Conservation (phyloP, 2,113 vertebrate species). For the Prochilodus magdalenae region DNA sequence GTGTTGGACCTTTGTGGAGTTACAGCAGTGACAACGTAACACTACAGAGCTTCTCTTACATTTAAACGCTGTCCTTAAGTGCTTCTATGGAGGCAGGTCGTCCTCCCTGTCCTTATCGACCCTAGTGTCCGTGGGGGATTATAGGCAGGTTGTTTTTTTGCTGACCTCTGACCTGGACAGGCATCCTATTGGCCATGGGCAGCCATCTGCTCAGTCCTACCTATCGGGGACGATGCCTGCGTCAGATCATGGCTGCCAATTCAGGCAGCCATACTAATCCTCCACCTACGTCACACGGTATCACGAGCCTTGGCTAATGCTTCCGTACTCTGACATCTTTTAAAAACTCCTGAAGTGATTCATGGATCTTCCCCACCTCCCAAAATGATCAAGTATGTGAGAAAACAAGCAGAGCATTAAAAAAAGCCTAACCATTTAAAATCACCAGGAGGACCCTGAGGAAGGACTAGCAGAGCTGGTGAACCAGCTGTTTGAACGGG, state of each 20-base stretch:
- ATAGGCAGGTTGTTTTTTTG: constrained; percentile 13
- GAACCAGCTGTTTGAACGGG: no score
- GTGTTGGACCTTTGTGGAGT: no score
- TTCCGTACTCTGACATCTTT: no score
- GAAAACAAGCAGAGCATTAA: no score
- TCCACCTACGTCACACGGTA: constrained; percentile 1
- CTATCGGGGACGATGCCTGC: constrained; percentile 14
- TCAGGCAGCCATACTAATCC: constrained; percentile 17
- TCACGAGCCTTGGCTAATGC: background rate
- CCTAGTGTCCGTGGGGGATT: constrained; percentile 2
- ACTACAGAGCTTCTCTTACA: background rate
- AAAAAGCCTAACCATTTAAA: no score
- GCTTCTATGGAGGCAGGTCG: background rate
- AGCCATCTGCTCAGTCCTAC: constrained; percentile 24
- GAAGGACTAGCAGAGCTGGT: no score
- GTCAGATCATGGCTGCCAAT: constrained; percentile 30
- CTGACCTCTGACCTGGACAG: constrained; percentile 37
- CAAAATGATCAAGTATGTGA: no score
- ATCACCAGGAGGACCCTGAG: no score
- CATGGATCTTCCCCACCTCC: no score
- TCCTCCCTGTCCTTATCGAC: background rate
- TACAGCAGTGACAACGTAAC: background rate
- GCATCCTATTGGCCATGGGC: constrained; percentile 18
- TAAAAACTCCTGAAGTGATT: background rate
- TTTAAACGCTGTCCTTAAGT: background rate